Base-by-base conservation (phyloP, 2,888 invertebrate species). In the Lypha dubia region DNA sequence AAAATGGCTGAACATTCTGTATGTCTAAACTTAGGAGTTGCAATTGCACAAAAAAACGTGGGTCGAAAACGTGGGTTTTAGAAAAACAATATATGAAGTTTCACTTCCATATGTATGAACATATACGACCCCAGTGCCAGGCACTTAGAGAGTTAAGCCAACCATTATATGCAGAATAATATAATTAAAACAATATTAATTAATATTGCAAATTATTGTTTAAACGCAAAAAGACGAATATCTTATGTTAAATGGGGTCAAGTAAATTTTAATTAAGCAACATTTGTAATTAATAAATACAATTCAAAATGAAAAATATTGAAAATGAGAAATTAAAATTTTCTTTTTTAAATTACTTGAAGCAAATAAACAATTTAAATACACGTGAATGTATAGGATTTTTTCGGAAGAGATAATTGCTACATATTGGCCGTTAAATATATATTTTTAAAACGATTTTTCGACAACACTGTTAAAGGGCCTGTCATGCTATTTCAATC, bases 181-280 rank as follows among this genome's bases (percentile, higher is more conserved):
- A 24, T 38, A 58, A 63, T 22, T 73, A 49, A 56, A 20, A 32
- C 13, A 56, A 56, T 35, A 71, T 35, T 79, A 46, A 79, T 79
- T 49, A 56, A 63, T 65, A 58, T 46, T 68, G 20, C 3, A 0
- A 49, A 41, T 49, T 51, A 60, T 67, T 28, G 28, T 63, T 46
- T 20, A 58, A 46, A 6, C 8, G 20, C 17, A 22, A 51, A 20
- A 22, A 53, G 35, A 51, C 41, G 28, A 51, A 58, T 35, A 51
- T 35, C 5, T 49, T 17, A 32, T 15, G 11, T 46, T 32, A 51
- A 77, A 79, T 46, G 51, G 41, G 71, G 77, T 67, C 77, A 83
- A 68, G 51, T 24, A 62, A 49, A 76, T 68, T 81, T 75, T 79
- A 79, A 79, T 73, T 79, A 79, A 73, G 46, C n/a, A 51, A 53